These are phyloP conservation scores for Parazoanthus atlanticus DNA, from an alignment of 92 coral and sea anemone species.

Conservation along the genomic window DNA sequence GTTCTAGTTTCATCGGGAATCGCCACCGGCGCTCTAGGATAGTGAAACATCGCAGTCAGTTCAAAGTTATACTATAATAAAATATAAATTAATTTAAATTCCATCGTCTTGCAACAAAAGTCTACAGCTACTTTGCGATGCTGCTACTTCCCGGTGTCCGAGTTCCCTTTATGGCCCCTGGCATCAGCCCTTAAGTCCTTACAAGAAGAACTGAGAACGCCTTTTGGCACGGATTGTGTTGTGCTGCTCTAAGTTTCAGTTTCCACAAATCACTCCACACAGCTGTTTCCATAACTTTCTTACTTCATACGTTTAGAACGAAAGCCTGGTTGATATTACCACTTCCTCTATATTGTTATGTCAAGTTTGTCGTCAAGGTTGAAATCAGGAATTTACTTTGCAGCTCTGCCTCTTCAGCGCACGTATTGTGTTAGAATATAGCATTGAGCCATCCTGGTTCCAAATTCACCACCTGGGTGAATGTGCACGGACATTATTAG, in stretches of 20 bases:
- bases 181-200: not conserved
- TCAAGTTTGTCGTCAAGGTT: not conserved
- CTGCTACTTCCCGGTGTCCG: not conserved
- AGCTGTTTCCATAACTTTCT: not conserved
- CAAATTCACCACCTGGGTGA: constrained; percentile 16
- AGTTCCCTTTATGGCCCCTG: not conserved
- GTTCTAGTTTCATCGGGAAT: not conserved
- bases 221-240: not conserved
- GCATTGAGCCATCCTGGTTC: not conserved
- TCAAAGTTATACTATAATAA: too few relatives aligned
- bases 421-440: not conserved
- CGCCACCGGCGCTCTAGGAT: not conserved
- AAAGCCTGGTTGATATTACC: not conserved
- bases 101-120: not conserved
- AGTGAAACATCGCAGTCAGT: not conserved
- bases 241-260: not conserved
- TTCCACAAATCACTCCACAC: not conserved
- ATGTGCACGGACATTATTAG: not conserved
- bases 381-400: not conserved
- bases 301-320: not conserved
- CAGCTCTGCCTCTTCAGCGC: not conserved
- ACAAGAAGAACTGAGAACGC: not conserved
- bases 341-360: not conserved
- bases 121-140: not conserved
- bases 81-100: too few relatives aligned